Conservation (phyloP, 2,797 vertebrate genomes). For the Silurus lanzhouensis region DNA sequence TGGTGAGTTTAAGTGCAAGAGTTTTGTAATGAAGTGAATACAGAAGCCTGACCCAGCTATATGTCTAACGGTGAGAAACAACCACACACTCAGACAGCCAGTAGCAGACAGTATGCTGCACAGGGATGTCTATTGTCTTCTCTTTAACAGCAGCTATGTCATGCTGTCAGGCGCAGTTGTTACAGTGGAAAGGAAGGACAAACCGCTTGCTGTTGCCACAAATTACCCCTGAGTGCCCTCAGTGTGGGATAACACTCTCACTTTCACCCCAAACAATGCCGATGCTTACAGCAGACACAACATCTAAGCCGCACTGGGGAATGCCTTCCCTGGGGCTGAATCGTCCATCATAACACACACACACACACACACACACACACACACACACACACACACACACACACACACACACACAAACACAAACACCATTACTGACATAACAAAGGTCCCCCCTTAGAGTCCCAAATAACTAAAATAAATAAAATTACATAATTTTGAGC, state of each 20-base stretch:
- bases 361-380: conserved; percentile 13
- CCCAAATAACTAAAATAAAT: neutral
- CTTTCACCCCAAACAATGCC: conserved; percentile 33
- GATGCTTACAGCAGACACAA: conserved; percentile 18
- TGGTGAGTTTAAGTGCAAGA: neutral
- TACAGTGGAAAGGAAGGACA: conserved; percentile 47
- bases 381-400: conserved; percentile 2
- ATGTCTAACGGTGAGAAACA: neutral
- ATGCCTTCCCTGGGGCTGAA: conserved; percentile 19
- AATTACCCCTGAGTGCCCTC: conserved; percentile 47
- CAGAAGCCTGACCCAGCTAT: neutral
- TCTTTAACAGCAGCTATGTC: conserved; percentile 53
- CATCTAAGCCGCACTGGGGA: conserved; percentile 6
- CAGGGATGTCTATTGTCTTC: conserved; percentile 42
- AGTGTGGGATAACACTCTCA: conserved; percentile 39
- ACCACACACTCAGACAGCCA: conserved; percentile 17
- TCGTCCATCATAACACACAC: conserved; percentile 1
- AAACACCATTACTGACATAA: conserved; percentile 5
- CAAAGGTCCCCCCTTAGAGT: neutral
- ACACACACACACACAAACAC: conserved; percentile 16
- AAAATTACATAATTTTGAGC: neutral
- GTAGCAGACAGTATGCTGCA: conserved; percentile 35
- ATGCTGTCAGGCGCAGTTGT: conserved; percentile 55
- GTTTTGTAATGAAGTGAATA: conserved; percentile 6
- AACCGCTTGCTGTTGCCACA: conserved; percentile 29